Base-by-base conservation (phyloP, 2,888 invertebrate genomes). In the Atrina japonica region DNA sequence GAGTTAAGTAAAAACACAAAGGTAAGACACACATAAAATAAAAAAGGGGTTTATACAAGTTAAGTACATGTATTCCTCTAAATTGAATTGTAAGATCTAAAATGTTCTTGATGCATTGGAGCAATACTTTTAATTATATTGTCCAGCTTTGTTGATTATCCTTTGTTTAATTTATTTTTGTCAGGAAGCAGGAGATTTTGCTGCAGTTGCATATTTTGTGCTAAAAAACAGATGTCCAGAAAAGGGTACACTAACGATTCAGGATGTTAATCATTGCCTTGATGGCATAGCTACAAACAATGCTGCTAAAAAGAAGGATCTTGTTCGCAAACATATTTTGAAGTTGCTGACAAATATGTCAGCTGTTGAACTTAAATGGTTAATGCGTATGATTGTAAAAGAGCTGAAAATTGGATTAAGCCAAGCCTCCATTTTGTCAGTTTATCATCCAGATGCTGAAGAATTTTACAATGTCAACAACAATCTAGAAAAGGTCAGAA, bases 371-470 rank as follows among this genome's bases (percentile, higher is more conserved):
- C 93, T 96, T 77, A 97, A 96, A 91, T 98, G 98, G 98, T 92
- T 98, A 23, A 94, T 97, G 6, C 92, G 97, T 64, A 94, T 98
- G 63, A 93, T 98, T 56, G 91, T 98, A 16, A 98, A 97, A 90
- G 95, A 95, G 18, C 91, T 97, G 89, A 94, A 94, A 86, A 90
- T 90, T 67, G 97, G 95, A 0, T 91, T 97, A 73, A 94, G 95
- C 9, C 93, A 93, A 66, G 93, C 93, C 66, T 93, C 93, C 25
- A 94, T 97, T 53, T 92, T 98, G 45, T 86, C 86, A 61, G 92
- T 93, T 14, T 95, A 94, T 86, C 97, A 98, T 90, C 94, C 94
- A 0, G 95, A 96, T 89, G 97, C 96, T 0, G 93, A 94, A 2
- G 94, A 95, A 40, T 92, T 94, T 55, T 96, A 93, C 87, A 93